A percentile compares a stretch with the other conserved stretches of the same genome.
Conservation (phyloP, 1,140 invertebrate genomes). For the Drosophila nigromelanica region DNA sequence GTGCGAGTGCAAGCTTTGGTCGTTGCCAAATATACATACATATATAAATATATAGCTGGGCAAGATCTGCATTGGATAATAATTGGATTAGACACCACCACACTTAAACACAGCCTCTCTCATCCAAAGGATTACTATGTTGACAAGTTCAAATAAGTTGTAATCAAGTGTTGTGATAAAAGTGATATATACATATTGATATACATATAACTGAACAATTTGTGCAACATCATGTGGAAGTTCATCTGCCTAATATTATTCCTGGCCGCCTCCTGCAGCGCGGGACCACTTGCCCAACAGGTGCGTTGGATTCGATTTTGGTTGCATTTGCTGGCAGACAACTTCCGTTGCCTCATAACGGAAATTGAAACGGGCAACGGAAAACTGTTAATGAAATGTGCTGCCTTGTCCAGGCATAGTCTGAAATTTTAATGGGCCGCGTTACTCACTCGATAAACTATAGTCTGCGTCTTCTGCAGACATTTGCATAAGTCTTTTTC, state of each 20-base stretch:
- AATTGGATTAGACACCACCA: slow-evolving; percentile 58
- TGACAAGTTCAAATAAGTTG: neutral
- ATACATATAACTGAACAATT: slow-evolving; percentile 45
- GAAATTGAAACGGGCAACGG: slow-evolving; percentile 60
- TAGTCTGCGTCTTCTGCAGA: slow-evolving; percentile 2
- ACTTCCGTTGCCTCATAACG: slow-evolving; percentile 61
- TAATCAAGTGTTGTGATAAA: slow-evolving; percentile 34
- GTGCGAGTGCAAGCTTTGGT: slow-evolving; percentile 83
- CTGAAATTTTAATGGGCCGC: slow-evolving; percentile 56
- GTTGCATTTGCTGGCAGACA: slow-evolving; percentile 27
- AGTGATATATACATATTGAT: slow-evolving; percentile 42
- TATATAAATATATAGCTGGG: neutral
- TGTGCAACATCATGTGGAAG: slow-evolving; percentile 59
- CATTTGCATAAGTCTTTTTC: slow-evolving; percentile 59
- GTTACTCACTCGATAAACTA: slow-evolving; percentile 27
- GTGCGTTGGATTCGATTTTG: slow-evolving; percentile 48
- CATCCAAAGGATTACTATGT: slow-evolving; percentile 32
- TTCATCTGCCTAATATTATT: slow-evolving; percentile 50
- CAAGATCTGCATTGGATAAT: slow-evolving; percentile 47
- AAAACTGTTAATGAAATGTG: slow-evolving; percentile 73
- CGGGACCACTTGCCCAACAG: slow-evolving; percentile 69
- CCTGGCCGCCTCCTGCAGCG: slow-evolving; percentile 58
- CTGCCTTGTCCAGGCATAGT: slow-evolving; percentile 46
- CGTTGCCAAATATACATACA: slow-evolving; percentile 4
- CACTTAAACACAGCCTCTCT: slow-evolving; percentile 6